phyloP scores from a whole-genome alignment of 53 echinoderm and acorn worm species.

The Stichopus horrens region DNA sequence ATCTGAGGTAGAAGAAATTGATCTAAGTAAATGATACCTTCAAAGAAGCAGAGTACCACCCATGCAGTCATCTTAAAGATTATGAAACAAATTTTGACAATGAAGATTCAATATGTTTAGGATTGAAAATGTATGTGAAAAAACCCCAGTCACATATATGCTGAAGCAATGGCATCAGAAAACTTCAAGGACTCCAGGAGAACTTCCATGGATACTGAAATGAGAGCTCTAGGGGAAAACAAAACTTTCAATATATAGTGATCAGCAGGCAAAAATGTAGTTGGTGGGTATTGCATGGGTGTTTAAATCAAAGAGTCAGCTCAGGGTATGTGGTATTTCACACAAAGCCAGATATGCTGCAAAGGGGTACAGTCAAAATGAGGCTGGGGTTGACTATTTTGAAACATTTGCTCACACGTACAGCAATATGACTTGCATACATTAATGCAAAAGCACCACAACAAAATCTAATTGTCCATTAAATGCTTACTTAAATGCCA shows the following conservation, averaged over 20 bases:
- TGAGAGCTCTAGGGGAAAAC: conserved; percentile 34
- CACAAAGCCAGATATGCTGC: background rate
- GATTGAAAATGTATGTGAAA: conserved; percentile 14
- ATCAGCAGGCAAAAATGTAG: conserved; percentile 29
- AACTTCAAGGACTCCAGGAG: conserved; percentile 24
- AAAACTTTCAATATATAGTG: conserved; percentile 33
- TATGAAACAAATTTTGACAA: conserved; percentile 38
- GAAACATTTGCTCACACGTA: background rate
- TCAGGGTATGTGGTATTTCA: background rate
- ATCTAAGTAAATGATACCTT: conserved; percentile 15
- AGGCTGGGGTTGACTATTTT: conserved; percentile 9
- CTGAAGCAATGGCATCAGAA: conserved; percentile 24
- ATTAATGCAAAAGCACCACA: conserved; percentile 53
- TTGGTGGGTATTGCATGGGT: conserved; percentile 42
- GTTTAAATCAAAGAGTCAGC: conserved; percentile 8
- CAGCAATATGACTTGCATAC: background rate
- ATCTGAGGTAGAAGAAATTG: background rate
- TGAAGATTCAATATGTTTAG: conserved; percentile 1
- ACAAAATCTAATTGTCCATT: conserved; percentile 45
- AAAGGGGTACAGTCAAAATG: background rate
- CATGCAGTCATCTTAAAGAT: conserved; percentile 7
- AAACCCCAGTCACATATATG: conserved; percentile 40
- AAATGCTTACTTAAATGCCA: conserved; percentile 25
- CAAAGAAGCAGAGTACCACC: conserved; percentile 45
- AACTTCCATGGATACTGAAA: conserved; percentile 38